Evolutionary conservation across 2,888 invertebrate genomes (phyloP).

Genomic region (Rugalucina vietnamica): DNA sequence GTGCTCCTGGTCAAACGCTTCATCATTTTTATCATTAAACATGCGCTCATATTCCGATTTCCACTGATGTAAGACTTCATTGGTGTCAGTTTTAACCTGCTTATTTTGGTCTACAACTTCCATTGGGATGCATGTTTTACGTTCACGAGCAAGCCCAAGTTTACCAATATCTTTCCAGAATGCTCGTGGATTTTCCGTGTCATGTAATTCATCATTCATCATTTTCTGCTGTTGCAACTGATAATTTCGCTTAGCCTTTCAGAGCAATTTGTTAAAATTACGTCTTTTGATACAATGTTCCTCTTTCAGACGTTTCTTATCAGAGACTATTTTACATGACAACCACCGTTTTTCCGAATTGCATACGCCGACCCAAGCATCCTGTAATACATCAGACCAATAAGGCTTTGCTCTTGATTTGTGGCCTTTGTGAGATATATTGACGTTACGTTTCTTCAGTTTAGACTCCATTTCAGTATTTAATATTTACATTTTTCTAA

Average conservation of each 20-base stretch:
- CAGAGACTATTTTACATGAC: too few species aligned
- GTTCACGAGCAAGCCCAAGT: not conserved
- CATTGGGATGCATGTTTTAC: not conserved
- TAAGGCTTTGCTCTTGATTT: too few species aligned
- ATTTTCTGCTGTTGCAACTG: not conserved
- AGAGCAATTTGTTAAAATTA: not conserved
- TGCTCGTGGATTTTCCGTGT: conserved; percentile 8
- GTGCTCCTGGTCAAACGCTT: not conserved
- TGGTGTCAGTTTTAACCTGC: not conserved
- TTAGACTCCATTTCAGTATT: too few species aligned
- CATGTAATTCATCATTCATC: not conserved
- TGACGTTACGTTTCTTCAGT: too few species aligned
- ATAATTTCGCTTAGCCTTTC: not conserved
- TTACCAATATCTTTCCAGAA: conserved; percentile 2
- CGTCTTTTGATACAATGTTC: not conserved
- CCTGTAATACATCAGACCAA: too few species aligned
- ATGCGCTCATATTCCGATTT: not conserved
- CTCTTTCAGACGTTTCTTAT: too few species aligned
- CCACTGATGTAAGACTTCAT: not conserved
- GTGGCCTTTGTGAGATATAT: too few species aligned
- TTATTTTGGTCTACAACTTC: not conserved
- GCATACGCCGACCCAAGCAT: too few species aligned
- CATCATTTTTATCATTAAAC: not conserved
- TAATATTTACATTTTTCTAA: too few species aligned
- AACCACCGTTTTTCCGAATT: too few species aligned